These are phyloP conservation scores for Plemyria rubiginata DNA, from an alignment of 2,888 invertebrate species.

Conservation along the genomic window DNA sequence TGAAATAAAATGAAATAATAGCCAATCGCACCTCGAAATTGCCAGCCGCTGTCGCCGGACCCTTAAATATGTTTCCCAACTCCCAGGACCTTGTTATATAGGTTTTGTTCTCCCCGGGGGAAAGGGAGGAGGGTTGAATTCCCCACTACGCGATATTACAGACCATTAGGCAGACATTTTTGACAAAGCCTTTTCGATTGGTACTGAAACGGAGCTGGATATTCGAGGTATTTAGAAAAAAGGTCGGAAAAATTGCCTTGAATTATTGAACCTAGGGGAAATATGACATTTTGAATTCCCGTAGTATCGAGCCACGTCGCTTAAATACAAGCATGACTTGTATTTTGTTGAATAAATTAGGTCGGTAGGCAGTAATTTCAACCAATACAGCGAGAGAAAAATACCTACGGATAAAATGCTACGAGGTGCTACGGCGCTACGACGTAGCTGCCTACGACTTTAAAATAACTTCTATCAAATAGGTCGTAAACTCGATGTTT, in stretches of 20 bases:
- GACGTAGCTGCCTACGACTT: not conserved
- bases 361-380: not conserved
- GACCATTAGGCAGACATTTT: constrained; percentile 53
- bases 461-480: not conserved
- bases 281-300: not conserved
- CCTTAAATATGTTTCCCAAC: no score
- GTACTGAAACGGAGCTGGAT: constrained; percentile 20
- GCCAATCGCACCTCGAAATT: no score
- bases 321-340: no score
- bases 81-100: constrained; percentile 49
- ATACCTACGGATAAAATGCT: not conserved
- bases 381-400: not conserved
- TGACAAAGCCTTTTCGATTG: constrained; percentile 42
- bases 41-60: no score
- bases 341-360: no score
- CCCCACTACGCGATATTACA: constrained; percentile 50
- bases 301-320: not conserved
- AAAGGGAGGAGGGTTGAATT: constrained; percentile 41
- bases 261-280: not conserved
- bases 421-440: constrained; percentile 2
- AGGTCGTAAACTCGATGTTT: no score
- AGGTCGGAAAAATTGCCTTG: constrained; percentile 2
- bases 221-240: constrained; percentile 12
- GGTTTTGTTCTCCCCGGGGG: constrained; percentile 47
- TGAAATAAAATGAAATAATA: no score